These are phyloP conservation scores for Pedionomus torquatus DNA, from an alignment of 2,113 vertebrate genomes.

Conservation along the genomic window DNA sequence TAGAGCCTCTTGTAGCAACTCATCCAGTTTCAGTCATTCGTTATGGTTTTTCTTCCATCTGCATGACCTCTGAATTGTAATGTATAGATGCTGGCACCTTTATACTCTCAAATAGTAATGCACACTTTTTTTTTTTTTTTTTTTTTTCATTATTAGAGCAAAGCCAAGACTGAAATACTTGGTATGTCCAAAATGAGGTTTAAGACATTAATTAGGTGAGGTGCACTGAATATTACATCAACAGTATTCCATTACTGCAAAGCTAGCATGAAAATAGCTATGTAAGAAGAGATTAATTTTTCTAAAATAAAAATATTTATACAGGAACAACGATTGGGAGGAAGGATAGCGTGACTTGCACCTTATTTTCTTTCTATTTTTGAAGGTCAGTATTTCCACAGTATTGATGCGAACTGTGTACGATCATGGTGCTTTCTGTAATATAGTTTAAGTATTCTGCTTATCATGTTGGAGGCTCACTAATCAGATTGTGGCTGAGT, in stretches of 20 bases:
- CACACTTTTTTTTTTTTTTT: not conserved
- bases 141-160: not conserved
- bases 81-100: not conserved
- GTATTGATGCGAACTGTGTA: not conserved
- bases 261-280: not conserved
- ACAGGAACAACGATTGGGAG: accelerated
- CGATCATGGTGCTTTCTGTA: not conserved
- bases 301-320: not conserved
- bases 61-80: not conserved
- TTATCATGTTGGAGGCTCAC: not conserved
- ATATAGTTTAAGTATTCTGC: not conserved
- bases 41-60: not conserved
- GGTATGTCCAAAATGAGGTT: not conserved
- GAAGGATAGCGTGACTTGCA: not conserved
- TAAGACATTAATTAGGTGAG: not conserved
- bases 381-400: not conserved
- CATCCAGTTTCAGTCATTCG: not conserved
- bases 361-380: not conserved
- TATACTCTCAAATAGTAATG: not conserved
- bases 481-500: not conserved
- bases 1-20: not conserved
- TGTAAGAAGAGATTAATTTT: not conserved
- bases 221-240: not conserved
- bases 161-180: not conserved
- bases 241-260: not conserved